Evolutionary conservation across 2,113 vertebrate species (phyloP).

Genomic region (Danionella cerebrum): DNA sequence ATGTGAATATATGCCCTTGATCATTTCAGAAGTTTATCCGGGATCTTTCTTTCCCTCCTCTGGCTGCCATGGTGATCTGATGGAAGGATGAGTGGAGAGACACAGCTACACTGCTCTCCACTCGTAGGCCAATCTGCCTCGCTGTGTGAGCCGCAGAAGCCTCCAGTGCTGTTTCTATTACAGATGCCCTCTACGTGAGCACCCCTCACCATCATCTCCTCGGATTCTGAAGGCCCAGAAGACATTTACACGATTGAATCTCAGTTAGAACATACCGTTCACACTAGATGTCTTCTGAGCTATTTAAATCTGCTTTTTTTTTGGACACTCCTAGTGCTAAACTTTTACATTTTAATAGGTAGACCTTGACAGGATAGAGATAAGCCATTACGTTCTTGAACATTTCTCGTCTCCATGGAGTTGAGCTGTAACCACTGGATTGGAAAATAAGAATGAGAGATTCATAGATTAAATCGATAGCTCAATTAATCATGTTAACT

Average conservation of each 20-base stretch:
- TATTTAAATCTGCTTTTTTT: too few species aligned
- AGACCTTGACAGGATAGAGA: too few species aligned
- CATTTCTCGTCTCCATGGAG: too few species aligned
- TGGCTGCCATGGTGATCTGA: not conserved
- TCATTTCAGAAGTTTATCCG: not conserved
- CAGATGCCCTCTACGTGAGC: not conserved
- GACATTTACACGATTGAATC: conserved; percentile 28
- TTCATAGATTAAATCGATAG: too few species aligned
- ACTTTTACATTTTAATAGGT: too few species aligned
- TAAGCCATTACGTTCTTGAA: too few species aligned
- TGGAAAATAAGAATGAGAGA: too few species aligned
- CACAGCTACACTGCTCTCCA: not conserved
- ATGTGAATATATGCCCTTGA: not conserved
- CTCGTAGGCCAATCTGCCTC: not conserved
- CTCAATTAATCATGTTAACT: too few species aligned
- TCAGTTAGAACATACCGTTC: too few species aligned
- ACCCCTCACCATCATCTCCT: not conserved
- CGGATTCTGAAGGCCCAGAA: conserved; percentile 33
- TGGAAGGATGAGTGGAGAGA: not conserved
- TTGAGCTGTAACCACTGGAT: too few species aligned
- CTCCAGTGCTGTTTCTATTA: conserved; percentile 1
- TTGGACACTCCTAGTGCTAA: too few species aligned
- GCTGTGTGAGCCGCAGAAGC: not conserved
- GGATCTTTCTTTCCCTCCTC: not conserved
- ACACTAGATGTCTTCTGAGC: too few species aligned